Evolutionary conservation across 2,797 vertebrate genomes (phyloP).

Genomic region (Ispidina picta): DNA sequence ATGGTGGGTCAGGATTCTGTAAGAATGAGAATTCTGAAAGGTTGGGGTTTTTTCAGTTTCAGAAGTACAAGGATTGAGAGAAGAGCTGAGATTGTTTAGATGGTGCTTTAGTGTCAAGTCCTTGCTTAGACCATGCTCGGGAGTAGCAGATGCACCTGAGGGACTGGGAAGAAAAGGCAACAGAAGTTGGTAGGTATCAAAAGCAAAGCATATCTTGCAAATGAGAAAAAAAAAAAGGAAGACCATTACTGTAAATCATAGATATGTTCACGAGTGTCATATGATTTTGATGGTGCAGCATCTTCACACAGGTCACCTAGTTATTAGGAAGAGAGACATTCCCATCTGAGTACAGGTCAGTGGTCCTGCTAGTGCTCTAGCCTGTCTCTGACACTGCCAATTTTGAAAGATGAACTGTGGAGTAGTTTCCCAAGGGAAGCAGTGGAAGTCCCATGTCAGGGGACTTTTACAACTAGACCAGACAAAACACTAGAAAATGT

Average conservation of each 20-base stretch:
- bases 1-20: not conserved
- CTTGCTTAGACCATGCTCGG: not conserved
- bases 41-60: not conserved
- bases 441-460: slow-evolving; percentile 20
- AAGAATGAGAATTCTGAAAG: not conserved
- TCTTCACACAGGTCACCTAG: not conserved
- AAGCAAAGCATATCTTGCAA: not conserved
- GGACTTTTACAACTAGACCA: slow-evolving; percentile 51
- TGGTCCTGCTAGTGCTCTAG: not conserved
- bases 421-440: slow-evolving; percentile 21
- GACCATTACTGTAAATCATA: not conserved
- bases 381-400: slow-evolving; percentile 28
- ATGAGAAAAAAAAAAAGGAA: not conserved
- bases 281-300: not conserved
- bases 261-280: not conserved
- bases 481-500: slow-evolving; percentile 57
- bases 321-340: slow-evolving; percentile 29
- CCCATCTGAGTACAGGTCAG: not conserved
- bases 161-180: not conserved
- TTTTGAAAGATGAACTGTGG: slow-evolving; percentile 55
- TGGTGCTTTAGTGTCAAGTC: not conserved
- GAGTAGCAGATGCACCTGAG: not conserved
- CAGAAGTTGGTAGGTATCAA: not conserved
- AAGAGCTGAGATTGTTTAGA: not conserved
- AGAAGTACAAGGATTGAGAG: not conserved